These are phyloP conservation scores for Tylochromis polylepis DNA, from an alignment of 2,113 vertebrate genomes.

Conservation along the genomic window DNA sequence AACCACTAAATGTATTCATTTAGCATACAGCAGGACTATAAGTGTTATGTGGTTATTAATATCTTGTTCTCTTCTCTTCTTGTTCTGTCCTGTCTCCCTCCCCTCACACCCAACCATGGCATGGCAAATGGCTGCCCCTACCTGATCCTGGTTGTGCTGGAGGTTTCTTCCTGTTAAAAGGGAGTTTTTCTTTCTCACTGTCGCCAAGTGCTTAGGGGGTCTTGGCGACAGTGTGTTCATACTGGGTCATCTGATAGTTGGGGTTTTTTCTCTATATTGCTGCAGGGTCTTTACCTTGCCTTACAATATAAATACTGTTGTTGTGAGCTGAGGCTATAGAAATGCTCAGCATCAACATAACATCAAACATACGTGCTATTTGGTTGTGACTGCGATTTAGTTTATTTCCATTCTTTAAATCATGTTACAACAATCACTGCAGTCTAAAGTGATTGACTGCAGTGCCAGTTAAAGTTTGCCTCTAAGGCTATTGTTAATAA, in stretches of 20 bases:
- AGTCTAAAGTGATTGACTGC: no score
- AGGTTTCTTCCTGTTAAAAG: neutral
- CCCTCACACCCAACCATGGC: no score
- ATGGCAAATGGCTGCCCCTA: neutral
- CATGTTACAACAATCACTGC: neutral
- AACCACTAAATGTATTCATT: neutral
- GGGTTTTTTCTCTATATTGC: neutral
- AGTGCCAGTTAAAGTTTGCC: neutral
- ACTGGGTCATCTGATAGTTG: neutral
- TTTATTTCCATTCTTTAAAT: neutral
- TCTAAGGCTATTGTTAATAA: neutral
- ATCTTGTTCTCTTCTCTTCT: neutral
- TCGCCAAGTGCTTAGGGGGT: neutral
- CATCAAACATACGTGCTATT: neutral
- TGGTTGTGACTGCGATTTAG: neutral
- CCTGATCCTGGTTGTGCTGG: neutral
- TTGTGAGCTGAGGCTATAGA: neutral
- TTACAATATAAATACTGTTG: accelerated
- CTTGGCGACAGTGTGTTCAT: no score
- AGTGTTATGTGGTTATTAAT: neutral
- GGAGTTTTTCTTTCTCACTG: accelerated
- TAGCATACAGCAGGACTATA: neutral
- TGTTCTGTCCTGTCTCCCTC: no score
- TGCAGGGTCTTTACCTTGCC: neutral
- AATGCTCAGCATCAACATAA: neutral